These are phyloP conservation scores for Tetrao urogallus DNA, from an alignment of 2,113 vertebrate species.

Conservation along the genomic window DNA sequence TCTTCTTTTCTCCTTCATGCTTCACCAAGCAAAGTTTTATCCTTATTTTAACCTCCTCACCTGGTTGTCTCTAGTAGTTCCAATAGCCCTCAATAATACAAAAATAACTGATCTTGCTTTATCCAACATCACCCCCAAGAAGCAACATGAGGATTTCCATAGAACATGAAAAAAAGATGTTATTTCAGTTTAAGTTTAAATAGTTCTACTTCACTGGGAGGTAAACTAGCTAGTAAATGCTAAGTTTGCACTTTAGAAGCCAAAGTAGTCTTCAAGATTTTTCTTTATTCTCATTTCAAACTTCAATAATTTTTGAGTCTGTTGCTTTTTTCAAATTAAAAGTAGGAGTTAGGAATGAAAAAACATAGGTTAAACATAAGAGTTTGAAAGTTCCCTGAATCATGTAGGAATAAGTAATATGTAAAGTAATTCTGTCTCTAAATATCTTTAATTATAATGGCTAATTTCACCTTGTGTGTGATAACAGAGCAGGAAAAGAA, in stretches of 20 bases:
- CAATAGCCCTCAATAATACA: neutral
- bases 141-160: neutral
- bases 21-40: constrained; percentile 1
- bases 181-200: neutral
- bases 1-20: neutral
- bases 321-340: neutral
- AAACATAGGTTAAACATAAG: neutral
- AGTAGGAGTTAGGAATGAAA: neutral
- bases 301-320: neutral
- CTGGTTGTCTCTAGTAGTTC: neutral
- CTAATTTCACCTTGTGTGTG: neutral
- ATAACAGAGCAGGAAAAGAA: neutral
- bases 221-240: neutral
- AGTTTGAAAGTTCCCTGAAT: neutral
- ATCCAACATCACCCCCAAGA: neutral
- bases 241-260: neutral
- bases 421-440: neutral
- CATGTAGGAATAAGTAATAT: neutral
- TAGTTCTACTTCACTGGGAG: neutral
- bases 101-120: neutral
- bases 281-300: neutral
- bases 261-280: neutral
- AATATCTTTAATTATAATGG: neutral
- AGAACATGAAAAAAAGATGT: neutral
- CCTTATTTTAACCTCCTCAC: constrained; percentile 18